Evolutionary conservation across 1,140 invertebrate genomes (phyloP).

Genomic region (Hylyphantes graminicola): DNA sequence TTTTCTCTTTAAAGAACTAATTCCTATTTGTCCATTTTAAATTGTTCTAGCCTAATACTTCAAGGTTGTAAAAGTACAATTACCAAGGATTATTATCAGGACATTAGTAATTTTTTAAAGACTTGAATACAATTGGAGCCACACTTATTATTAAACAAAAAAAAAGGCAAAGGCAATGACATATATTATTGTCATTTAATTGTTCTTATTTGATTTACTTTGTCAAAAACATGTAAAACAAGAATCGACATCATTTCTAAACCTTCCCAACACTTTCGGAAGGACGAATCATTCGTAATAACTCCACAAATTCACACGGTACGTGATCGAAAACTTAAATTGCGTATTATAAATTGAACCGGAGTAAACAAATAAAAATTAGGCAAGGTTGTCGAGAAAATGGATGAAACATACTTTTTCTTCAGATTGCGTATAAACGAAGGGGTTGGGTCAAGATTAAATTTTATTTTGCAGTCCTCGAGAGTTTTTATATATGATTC

Average conservation of each 20-base stretch:
- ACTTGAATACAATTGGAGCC: too few relatives aligned
- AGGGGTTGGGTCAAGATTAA: neutral
- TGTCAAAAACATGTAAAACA: neutral
- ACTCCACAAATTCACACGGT: slow-evolving; percentile 2
- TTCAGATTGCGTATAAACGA: slow-evolving; percentile 16
- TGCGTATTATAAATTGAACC: slow-evolving; percentile 11
- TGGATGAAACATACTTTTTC: slow-evolving; percentile 14
- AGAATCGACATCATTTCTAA: neutral
- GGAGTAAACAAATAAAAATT: neutral
- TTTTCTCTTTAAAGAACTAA: too few relatives aligned
- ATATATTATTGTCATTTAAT: neutral
- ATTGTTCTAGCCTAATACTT: too few relatives aligned
- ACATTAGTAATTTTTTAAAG: too few relatives aligned
- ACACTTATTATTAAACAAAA: too few relatives aligned
- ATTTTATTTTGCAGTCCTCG: slow-evolving; percentile 16
- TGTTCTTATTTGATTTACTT: neutral
- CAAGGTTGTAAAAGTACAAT: too few relatives aligned
- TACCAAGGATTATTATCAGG: too few relatives aligned
- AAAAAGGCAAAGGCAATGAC: neutral
- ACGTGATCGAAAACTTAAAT: slow-evolving; percentile 16
- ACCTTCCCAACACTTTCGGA: neutral
- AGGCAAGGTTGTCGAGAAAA: slow-evolving; percentile 1
- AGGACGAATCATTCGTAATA: neutral
- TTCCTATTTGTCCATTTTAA: too few relatives aligned
- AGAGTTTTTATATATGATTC: slow-evolving; percentile 23